Evolutionary conservation across 2,113 vertebrate genomes (phyloP), one percentile per base, ranked within the genome.

Genomic region (Penelope pileata): DNA sequence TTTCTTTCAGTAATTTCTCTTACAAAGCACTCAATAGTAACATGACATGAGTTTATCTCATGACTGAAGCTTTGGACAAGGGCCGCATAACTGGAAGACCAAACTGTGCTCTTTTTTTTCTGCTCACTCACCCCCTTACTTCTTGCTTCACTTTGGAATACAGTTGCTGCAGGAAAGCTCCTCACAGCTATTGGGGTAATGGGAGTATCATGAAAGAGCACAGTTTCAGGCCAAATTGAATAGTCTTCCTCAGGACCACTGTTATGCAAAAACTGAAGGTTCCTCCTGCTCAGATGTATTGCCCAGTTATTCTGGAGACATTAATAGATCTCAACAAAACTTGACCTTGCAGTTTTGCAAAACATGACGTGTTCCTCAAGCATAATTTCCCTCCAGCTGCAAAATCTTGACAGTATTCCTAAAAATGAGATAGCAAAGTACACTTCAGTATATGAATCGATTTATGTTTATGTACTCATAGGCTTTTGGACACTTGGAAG

Each of bases 401-500:
- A 14, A 69, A 86, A 74, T 83, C 30, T 80, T 24, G 8, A 45
- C 38, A 59, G 16, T 50, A 12, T 75, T 83, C 42, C 54, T 83
- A 5, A 58, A 76, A 85, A 53, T 21, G 1, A 74, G 30, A 43
- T 73, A 38, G 32, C 24, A 53, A 80, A 83, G 19, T 47, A n/a
- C 32, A n/a, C 18, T 64, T 91, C n/a, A 91, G 15, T 60, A 63
- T 83, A 26, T 26, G 16, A 58, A 29, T 40, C 90, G 34, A 29
- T 64, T 58, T 93, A 15, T 96, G 77, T 64, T 95, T 96, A 68
- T 98, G 86, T 98, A 88, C 93, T 97, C 92, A 92, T 97, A 98
- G 98, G 97, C 98, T 95, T 98, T 98, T 96, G 98, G 98, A 93
- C 97, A 98, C 68, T 94, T 98, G 97, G 98, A 98, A 96, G 98